Conservation (phyloP, 2,888 invertebrate species). For the Epinotia brunnichana region DNA sequence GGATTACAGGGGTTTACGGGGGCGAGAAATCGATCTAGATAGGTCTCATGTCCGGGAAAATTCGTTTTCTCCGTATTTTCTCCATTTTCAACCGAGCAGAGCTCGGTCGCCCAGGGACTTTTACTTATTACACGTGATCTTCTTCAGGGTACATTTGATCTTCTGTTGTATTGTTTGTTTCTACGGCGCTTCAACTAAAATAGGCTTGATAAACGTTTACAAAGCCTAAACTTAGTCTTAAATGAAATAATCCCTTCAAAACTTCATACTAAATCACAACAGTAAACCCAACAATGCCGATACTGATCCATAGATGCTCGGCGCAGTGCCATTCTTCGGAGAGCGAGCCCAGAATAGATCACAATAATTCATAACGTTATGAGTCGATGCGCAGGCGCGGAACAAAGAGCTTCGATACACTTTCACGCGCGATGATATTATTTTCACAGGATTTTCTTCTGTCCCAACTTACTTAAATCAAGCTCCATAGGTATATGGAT, state of each 20-base stretch:
- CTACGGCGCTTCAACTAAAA: too few relatives aligned
- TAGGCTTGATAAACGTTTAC: too few relatives aligned
- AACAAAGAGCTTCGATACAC: conserved; percentile 20
- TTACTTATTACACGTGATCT: too few relatives aligned
- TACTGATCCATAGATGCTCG: conserved; percentile 35
- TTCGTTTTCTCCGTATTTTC: too few relatives aligned
- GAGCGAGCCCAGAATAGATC: conserved; percentile 42
- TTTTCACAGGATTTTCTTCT: not conserved
- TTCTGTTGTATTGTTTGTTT: too few relatives aligned
- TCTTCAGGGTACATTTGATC: too few relatives aligned
- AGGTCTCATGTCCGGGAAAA: too few relatives aligned
- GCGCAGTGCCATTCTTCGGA: conserved; percentile 43
- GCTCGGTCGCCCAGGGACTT: too few relatives aligned
- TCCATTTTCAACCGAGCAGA: too few relatives aligned
- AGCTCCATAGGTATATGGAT: not conserved
- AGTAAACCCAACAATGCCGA: conserved; percentile 35
- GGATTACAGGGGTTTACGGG: too few relatives aligned
- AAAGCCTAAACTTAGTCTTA: not conserved
- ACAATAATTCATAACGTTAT: conserved; percentile 46
- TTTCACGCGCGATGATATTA: conserved; percentile 10
- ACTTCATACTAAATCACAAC: conserved; percentile 10
- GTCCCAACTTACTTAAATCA: not conserved
- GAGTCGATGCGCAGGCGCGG: conserved; percentile 23
- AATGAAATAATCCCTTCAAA: not conserved
- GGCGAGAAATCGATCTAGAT: too few relatives aligned